Evolutionary conservation across 2,113 vertebrate species (phyloP).

Genomic region (Cottus gobio): DNA sequence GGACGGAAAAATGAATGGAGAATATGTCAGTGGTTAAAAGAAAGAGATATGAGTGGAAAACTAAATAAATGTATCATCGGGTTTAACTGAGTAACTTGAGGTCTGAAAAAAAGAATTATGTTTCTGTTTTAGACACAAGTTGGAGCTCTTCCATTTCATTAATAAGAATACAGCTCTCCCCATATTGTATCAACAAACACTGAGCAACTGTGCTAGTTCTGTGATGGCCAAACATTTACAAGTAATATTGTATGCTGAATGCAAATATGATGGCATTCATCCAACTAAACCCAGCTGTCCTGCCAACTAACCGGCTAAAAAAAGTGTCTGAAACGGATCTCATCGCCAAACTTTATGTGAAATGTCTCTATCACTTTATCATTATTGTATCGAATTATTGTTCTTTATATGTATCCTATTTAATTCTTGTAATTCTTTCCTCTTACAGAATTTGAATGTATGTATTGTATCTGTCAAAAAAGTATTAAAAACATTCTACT

Average conservation of each 20-base stretch:
- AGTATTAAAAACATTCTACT: no score
- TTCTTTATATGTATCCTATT: no score
- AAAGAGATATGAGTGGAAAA: not conserved
- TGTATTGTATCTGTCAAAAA: no score
- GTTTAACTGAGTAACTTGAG: not conserved
- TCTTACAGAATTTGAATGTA: no score
- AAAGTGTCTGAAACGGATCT: not conserved
- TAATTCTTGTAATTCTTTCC: no score
- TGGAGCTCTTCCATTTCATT: not conserved
- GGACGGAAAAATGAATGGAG: not conserved
- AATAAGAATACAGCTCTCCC: not conserved
- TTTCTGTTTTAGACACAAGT: not conserved
- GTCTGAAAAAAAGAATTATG: not conserved
- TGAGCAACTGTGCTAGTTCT: not conserved
- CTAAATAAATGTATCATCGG: not conserved
- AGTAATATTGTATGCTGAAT: not conserved
- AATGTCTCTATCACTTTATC: not conserved
- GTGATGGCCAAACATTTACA: not conserved
- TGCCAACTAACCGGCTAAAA: not conserved
- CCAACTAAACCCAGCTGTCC: not conserved
- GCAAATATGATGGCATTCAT: constrained; percentile 1
- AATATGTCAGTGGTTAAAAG: not conserved
- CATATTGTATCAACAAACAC: not conserved
- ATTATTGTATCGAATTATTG: not conserved
- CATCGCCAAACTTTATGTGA: not conserved